Evolutionary conservation across 2,113 vertebrate species (phyloP).

Genomic region (Crotalus helleri): DNA sequence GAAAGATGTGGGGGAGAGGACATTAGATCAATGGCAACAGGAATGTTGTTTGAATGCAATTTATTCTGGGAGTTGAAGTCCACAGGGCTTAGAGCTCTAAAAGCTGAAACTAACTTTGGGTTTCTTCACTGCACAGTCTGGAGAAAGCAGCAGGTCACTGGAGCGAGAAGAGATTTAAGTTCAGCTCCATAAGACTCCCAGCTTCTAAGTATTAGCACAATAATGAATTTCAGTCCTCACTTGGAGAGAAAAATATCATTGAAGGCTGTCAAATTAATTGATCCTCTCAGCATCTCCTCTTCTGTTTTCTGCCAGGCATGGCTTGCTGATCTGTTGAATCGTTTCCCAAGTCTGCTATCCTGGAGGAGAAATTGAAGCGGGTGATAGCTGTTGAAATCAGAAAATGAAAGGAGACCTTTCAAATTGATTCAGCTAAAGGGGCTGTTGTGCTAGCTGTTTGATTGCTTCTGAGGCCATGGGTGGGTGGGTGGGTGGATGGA

Average conservation of each 20-base stretch:
- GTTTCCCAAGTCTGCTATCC: neutral
- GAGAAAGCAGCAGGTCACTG: neutral
- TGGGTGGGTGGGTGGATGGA: too few species aligned
- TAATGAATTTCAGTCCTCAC: slow-evolving; percentile 1
- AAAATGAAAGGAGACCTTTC: neutral
- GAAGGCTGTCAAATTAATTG: neutral
- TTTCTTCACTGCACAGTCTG: neutral
- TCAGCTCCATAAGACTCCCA: neutral
- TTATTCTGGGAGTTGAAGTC: slow-evolving; percentile 8
- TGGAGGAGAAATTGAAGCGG: slow-evolving; percentile 1
- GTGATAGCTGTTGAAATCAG: neutral
- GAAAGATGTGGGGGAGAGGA: neutral
- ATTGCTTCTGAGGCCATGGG: too few species aligned
- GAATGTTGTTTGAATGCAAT: slow-evolving; percentile 28
- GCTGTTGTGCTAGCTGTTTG: neutral
- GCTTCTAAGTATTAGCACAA: slow-evolving; percentile 4
- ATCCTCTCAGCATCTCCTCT: neutral
- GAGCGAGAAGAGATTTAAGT: neutral
- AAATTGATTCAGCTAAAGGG: neutral
- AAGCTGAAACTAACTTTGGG: neutral
- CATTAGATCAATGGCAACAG: neutral
- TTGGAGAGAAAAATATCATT: neutral
- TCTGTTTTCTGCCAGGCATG: neutral
- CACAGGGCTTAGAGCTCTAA: neutral
- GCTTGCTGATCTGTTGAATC: slow-evolving; percentile 3